These are phyloP conservation scores for Caprella mutica DNA, from an alignment of 2,888 invertebrate species.

Conservation along the genomic window DNA sequence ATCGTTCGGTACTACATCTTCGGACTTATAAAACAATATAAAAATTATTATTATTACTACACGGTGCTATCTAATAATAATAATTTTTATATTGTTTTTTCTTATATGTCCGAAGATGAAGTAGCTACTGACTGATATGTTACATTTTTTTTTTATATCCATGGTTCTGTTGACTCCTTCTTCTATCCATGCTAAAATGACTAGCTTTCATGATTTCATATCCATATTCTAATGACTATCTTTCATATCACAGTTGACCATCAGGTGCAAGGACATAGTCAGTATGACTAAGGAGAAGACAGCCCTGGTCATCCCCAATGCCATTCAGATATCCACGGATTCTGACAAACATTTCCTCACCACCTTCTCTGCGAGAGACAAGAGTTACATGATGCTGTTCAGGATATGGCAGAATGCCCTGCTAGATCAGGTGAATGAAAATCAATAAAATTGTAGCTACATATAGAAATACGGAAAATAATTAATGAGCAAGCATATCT, in stretches of 20 bases:
- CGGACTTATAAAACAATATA: too few relatives aligned
- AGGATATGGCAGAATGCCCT: constrained; percentile 92
- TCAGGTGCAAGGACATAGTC: constrained; percentile 81
- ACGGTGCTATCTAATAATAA: too few relatives aligned
- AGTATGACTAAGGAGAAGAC: constrained; percentile 92
- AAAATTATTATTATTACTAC: too few relatives aligned
- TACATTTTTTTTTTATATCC: too few relatives aligned
- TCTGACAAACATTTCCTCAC: constrained; percentile 84
- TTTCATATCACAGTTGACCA: constrained; percentile 55
- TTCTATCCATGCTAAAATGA: too few relatives aligned
- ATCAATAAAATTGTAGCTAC: constrained; percentile 13
- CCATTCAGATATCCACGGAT: constrained; percentile 64
- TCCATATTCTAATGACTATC: too few relatives aligned
- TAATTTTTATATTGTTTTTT: too few relatives aligned
- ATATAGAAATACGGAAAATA: constrained; percentile 9
- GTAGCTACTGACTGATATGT: too few relatives aligned
- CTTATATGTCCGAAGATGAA: too few relatives aligned
- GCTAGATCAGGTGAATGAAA: constrained; percentile 58
- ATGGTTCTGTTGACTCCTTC: too few relatives aligned
- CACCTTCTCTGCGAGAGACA: constrained; percentile 86
- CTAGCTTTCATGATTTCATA: too few relatives aligned
- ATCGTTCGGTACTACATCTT: too few relatives aligned
- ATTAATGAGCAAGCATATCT: constrained; percentile 7
- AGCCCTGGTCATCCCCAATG: constrained; percentile 88
- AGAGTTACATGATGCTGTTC: constrained; percentile 89